A percentile compares a stretch with the other conserved stretches of the same genome.
These are phyloP conservation scores for Drosophila picticornis DNA, from an alignment of 2,888 invertebrate species.

Conservation along the genomic window DNA sequence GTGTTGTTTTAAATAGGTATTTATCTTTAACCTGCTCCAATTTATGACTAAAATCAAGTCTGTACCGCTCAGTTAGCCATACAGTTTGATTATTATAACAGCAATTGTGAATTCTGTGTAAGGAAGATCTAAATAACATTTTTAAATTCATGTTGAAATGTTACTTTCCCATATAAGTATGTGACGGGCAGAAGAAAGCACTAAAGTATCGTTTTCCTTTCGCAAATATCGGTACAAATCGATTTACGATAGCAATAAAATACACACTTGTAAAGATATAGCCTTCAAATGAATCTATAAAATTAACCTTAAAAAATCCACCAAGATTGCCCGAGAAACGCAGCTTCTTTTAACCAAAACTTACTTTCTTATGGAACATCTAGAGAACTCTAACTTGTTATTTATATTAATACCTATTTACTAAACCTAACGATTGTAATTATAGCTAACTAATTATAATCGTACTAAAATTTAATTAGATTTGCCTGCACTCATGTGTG, in stretches of 20 bases:
- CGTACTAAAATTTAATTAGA: conserved; percentile 10
- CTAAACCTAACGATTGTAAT: background rate
- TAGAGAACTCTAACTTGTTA: background rate
- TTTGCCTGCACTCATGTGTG: background rate
- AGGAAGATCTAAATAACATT: no score
- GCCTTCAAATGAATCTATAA: background rate
- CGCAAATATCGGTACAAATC: background rate
- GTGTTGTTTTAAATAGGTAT: background rate
- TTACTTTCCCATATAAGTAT: background rate
- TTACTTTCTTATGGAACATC: background rate
- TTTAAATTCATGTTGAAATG: background rate
- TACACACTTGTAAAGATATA: background rate
- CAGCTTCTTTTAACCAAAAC: background rate
- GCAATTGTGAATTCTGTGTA: no score
- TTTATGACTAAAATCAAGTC: no score
- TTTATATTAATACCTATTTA: background rate
- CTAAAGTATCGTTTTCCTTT: no score
- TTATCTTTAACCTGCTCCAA: background rate
- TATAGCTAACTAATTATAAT: background rate
- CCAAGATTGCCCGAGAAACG: background rate
- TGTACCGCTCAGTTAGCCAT: no score
- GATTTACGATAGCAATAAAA: background rate
- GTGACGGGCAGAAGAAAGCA: no score
- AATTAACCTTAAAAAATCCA: background rate
- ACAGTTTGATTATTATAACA: no score